Percentiles rank a stretch among this genome's conserved stretches.
These are phyloP conservation scores for Sardinella longiceps DNA, from an alignment of 2,797 vertebrate species.

Conservation along the genomic window DNA sequence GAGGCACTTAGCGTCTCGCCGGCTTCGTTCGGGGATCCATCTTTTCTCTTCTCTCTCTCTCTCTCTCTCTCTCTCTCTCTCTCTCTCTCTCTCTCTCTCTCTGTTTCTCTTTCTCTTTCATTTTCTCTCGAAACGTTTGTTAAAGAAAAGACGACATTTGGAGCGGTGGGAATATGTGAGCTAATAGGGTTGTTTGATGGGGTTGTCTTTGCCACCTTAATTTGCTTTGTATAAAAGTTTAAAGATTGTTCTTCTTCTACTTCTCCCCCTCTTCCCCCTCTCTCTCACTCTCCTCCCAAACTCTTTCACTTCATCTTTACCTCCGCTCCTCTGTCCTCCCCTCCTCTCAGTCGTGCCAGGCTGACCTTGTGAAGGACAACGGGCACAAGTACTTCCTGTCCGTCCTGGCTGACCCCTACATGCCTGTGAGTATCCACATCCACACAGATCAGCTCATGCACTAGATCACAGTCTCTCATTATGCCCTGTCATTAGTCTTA, in stretches of 20 bases:
- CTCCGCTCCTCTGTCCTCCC: background rate
- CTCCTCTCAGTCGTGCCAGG: constrained; percentile 88
- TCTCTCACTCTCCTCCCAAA: background rate
- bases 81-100: too few relatives aligned
- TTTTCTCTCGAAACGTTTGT: background rate
- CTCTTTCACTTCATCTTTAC: background rate
- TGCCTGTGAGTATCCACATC: constrained; percentile 86
- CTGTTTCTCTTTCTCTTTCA: background rate
- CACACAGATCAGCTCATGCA: too few relatives aligned
- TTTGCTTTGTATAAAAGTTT: constrained; percentile 5
- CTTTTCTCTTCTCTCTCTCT: too few relatives aligned
- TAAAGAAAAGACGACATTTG: background rate
- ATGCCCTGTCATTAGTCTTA: too few relatives aligned
- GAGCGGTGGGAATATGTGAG: background rate
- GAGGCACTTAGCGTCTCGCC: background rate
- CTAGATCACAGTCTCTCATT: too few relatives aligned
- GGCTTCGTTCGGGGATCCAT: background rate
- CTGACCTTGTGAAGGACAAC: constrained; percentile 96
- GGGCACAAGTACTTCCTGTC: constrained; percentile 99
- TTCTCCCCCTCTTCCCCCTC: background rate
- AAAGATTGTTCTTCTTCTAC: background rate
- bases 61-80: too few relatives aligned
- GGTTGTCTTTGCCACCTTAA: background rate
- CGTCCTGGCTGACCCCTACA: constrained; percentile 93
- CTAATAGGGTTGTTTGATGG: constrained; percentile 15